These are phyloP conservation scores for Spheniscus mendiculus DNA, from an alignment of 2,113 vertebrate genomes.

Conservation along the genomic window DNA sequence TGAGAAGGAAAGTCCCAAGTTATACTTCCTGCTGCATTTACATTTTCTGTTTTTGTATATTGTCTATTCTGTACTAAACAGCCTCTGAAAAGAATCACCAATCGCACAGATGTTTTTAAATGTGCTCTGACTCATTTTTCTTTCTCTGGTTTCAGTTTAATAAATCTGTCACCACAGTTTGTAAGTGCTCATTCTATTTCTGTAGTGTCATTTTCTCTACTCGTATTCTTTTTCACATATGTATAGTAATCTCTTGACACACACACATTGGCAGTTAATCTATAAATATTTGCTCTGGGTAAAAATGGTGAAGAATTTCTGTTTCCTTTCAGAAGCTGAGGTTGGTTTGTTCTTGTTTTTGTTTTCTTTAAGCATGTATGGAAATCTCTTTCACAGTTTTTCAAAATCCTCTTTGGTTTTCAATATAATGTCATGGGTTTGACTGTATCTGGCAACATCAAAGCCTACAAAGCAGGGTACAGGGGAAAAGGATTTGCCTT, in stretches of 20 bases:
- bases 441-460: not conserved
- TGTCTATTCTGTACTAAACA: not conserved
- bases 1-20: not conserved
- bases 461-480: not conserved
- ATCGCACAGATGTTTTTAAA: not conserved
- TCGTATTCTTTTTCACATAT: not conserved
- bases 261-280: not conserved
- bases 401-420: conserved; percentile 9
- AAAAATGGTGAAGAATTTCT: not conserved
- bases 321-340: not conserved
- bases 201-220: not conserved
- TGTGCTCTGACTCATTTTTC: not conserved
- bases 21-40: not conserved
- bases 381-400: not conserved
- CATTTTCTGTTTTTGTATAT: not conserved
- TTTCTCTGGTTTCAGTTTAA: not conserved
- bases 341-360: not conserved
- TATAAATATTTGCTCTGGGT: not conserved
- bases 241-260: not conserved
- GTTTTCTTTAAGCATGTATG: not conserved
- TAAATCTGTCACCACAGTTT: not conserved
- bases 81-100: not conserved
- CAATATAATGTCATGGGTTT: not conserved
- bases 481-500: not conserved
- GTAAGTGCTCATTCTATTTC: not conserved